Conservation (phyloP, 2,797 vertebrate genomes). For the Pogoniulus pusillus region DNA sequence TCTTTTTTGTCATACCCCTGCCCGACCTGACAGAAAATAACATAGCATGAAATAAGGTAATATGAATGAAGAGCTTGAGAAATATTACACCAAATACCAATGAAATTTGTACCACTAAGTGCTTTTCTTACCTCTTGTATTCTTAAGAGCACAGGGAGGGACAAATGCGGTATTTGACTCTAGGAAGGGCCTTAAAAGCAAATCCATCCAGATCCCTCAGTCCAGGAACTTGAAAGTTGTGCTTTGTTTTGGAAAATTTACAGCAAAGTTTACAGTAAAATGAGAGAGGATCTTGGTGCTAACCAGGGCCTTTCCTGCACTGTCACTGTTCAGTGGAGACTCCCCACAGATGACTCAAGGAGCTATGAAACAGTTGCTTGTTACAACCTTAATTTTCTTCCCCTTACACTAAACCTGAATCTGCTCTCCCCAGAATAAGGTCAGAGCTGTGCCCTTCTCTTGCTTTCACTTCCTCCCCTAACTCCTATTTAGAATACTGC, state of each 20-base stretch:
- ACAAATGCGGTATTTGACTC: background rate
- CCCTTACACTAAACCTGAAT: background rate
- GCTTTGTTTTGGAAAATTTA: background rate
- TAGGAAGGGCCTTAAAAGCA: background rate
- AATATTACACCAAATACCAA: background rate
- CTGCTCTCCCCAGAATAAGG: background rate
- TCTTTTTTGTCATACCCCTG: background rate
- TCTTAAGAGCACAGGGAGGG: background rate
- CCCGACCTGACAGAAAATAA: background rate
- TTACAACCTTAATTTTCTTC: background rate
- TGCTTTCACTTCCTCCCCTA: background rate
- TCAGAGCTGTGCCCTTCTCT: background rate
- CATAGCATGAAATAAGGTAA: background rate
- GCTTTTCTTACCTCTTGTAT: background rate
- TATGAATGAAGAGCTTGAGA: background rate
- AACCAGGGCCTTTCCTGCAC: background rate
- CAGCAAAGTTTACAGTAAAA: background rate
- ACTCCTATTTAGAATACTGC: background rate
- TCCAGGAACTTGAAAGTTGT: background rate
- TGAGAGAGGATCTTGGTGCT: accelerated
- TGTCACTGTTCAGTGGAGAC: background rate
- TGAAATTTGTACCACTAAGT: background rate
- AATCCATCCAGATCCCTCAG: background rate
- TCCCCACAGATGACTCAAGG: background rate
- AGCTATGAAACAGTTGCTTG: accelerated